Evolutionary conservation across 2,888 invertebrate species (phyloP), one percentile per base, ranked within the genome.

Genomic region (Mystacides longicornis): DNA sequence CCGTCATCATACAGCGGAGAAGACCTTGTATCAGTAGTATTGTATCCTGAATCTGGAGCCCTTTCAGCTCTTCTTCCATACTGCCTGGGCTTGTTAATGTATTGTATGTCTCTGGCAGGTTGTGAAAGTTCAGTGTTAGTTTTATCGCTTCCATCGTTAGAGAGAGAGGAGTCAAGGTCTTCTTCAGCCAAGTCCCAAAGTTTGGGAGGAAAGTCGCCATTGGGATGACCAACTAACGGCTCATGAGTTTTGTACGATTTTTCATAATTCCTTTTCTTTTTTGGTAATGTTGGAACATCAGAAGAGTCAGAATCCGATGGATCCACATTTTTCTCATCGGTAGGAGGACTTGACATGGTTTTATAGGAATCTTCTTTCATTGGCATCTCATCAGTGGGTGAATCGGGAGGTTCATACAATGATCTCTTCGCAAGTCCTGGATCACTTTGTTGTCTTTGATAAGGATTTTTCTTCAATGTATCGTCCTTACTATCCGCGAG

Each of bases 211-310:
- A 91, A 91, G 58, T 88, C 87, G 66, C 83, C 81, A 62, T 81
- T 79, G 1, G 82, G 77, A 21, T 58, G 56, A 52, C 77, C 77
- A 57, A 73, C 71, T 62, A 93, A 71, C 51, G 93, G 93, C 73
- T 93, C 93, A 67, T 90, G 78, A 9, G 93, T 93, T 63, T 85
- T 80, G 70, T 93, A 93, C 51, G 85, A 83, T 70, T 82, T 85
- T 67, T 93, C 92, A 69, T 91, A 93, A 63, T 78, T 82, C 63
- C 86, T 78, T 64, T 83, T 80, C 69, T 86, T 86, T 72, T 83
- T 85, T 58, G 71, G 60, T 47, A 66, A 57, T 5, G 78, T 73
- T 51, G 78, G 75, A 63, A 78, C 78, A 59, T 80, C 79, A 11
- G 73, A 75, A 66, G 77, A 79, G 60, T 78, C 78, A 1, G 76